A percentile compares a stretch with the other conserved stretches of the same genome.
Evolutionary conservation across 2,888 invertebrate genomes (phyloP).

Genomic region (Argynnis bischoffii): DNA sequence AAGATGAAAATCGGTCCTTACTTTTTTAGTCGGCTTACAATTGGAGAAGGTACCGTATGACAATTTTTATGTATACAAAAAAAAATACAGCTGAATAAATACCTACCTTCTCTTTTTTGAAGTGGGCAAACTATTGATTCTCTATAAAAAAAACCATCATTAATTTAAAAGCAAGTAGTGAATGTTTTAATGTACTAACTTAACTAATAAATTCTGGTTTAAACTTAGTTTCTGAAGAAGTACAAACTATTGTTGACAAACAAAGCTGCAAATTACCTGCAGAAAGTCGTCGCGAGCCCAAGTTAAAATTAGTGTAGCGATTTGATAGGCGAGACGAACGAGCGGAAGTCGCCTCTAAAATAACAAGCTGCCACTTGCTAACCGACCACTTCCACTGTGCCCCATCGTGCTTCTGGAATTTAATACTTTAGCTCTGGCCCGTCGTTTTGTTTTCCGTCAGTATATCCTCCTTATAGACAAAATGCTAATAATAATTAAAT

Average conservation of each 20-base stretch:
- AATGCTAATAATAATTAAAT: too few relatives aligned
- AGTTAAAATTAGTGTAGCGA: constrained; percentile 42
- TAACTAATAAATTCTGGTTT: constrained; percentile 25
- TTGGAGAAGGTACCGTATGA: too few relatives aligned
- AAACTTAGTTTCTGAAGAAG: constrained; percentile 45
- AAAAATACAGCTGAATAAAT: too few relatives aligned
- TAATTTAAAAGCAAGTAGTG: neutral
- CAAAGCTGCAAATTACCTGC: constrained; percentile 23
- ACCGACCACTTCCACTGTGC: constrained; percentile 43
- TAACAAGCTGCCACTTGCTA: constrained; percentile 47
- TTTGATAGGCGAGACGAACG: constrained; percentile 44
- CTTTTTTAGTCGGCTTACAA: too few relatives aligned
- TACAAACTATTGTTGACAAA: constrained; percentile 21
- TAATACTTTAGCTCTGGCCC: neutral
- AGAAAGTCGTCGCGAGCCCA: constrained; percentile 31
- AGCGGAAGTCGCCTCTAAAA: constrained; percentile 50
- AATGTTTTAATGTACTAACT: neutral
- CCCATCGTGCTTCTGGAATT: constrained; percentile 5
- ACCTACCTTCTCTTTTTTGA: too few relatives aligned
- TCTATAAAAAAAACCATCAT: too few relatives aligned
- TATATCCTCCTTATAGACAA: too few relatives aligned
- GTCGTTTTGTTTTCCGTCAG: too few relatives aligned
- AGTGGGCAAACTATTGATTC: too few relatives aligned
- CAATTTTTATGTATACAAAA: too few relatives aligned
- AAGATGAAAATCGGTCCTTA: too few relatives aligned